Evolutionary conservation across 2,797 vertebrate genomes (phyloP).

Genomic region (Sebastes diaconus): DNA sequence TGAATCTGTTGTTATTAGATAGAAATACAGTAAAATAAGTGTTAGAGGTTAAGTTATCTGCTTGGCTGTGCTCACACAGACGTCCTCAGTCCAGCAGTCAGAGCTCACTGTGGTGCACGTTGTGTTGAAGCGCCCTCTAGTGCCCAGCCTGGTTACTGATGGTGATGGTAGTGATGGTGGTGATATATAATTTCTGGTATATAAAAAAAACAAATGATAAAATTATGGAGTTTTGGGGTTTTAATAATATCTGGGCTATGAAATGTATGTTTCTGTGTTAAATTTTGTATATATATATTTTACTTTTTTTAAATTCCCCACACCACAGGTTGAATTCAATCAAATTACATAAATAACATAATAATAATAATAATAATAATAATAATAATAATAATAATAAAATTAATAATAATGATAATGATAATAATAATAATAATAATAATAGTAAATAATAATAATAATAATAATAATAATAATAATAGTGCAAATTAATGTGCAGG

Average conservation of each 20-base stretch:
- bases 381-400: no score
- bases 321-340: not conserved
- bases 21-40: not conserved
- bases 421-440: no score
- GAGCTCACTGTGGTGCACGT: not conserved
- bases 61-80: not conserved
- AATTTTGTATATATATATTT: no score
- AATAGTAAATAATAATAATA: no score
- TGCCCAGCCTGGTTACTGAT: not conserved
- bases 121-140: slow-evolving; percentile 53
- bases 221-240: not conserved
- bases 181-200: not conserved
- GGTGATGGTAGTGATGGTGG: not conserved
- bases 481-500: not conserved
- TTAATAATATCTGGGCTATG: not conserved
- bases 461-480: no score
- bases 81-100: not conserved
- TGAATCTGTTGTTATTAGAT: not conserved
- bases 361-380: no score
- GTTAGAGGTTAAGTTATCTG: not conserved
- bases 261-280: not conserved
- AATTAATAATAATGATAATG: no score
- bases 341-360: not conserved
- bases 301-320: not conserved
- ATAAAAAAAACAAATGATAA: not conserved